A percentile compares a stretch with the other conserved stretches of the same genome.
These are phyloP conservation scores for Sebastes glaucus DNA, from an alignment of 2,797 vertebrate species.

Conservation along the genomic window DNA sequence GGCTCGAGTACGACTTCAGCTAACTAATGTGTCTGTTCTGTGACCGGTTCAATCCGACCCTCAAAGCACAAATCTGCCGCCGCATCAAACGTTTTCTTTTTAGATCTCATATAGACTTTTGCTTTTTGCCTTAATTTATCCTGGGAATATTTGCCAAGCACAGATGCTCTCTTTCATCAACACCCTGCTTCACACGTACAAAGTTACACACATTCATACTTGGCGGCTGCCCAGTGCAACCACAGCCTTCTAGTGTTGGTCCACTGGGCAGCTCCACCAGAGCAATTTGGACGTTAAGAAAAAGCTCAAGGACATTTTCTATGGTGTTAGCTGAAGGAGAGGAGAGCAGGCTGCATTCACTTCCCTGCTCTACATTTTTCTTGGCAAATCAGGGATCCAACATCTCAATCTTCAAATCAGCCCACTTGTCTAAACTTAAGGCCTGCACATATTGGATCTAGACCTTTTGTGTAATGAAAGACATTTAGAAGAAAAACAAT, in stretches of 20 bases:
- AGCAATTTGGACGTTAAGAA: slow-evolving; percentile 58
- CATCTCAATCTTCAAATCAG: slow-evolving; percentile 41
- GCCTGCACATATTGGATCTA: slow-evolving; percentile 6
- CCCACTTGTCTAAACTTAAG: slow-evolving; percentile 32
- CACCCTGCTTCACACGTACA: slow-evolving; percentile 61
- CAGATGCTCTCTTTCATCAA: slow-evolving; percentile 73
- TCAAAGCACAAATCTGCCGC: slow-evolving; percentile 62
- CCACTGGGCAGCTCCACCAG: slow-evolving; percentile 53
- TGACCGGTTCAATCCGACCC: slow-evolving; percentile 56
- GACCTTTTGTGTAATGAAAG: slow-evolving; percentile 34
- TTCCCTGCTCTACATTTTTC: slow-evolving; percentile 40
- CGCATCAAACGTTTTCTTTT: slow-evolving; percentile 67
- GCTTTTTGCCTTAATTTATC: slow-evolving; percentile 70
- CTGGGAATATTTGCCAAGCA: slow-evolving; percentile 73
- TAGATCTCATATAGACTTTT: slow-evolving; percentile 54
- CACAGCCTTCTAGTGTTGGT: slow-evolving; percentile 68
- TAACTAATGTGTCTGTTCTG: slow-evolving; percentile 33
- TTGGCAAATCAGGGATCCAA: slow-evolving; percentile 37
- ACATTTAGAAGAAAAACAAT: slow-evolving; percentile 18
- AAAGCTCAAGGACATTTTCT: slow-evolving; percentile 63
- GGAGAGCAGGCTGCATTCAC: slow-evolving; percentile 36
- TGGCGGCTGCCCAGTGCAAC: slow-evolving; percentile 57
- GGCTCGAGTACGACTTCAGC: slow-evolving; percentile 5
- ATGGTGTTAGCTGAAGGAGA: slow-evolving; percentile 45
- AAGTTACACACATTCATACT: slow-evolving; percentile 65